These are phyloP conservation scores for Pyralis farinalis DNA, from an alignment of 2,888 invertebrate species.

Conservation along the genomic window DNA sequence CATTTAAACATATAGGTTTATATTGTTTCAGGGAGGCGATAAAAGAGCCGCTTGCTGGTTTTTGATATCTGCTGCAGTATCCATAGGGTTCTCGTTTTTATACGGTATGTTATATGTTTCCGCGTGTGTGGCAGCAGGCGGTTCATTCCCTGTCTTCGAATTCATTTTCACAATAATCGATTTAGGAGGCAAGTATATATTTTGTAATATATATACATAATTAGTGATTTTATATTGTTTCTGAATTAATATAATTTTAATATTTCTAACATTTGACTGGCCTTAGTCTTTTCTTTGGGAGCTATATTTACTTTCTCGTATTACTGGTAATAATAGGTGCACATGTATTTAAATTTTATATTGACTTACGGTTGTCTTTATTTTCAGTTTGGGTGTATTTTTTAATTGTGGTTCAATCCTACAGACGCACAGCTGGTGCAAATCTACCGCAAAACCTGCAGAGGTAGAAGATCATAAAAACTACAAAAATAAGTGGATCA, in stretches of 20 bases:
- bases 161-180: slow-evolving; percentile 45
- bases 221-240: too few relatives aligned
- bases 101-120: slow-evolving; percentile 44
- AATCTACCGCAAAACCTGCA: too few relatives aligned
- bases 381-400: slow-evolving; percentile 63
- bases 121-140: slow-evolving; percentile 39
- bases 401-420: slow-evolving; percentile 52
- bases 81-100: slow-evolving; percentile 38
- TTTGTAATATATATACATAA: too few relatives aligned
- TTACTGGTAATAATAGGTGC: too few relatives aligned
- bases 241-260: too few relatives aligned
- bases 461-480: too few relatives aligned
- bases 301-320: too few relatives aligned
- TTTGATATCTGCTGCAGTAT: slow-evolving; percentile 28
- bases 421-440: slow-evolving; percentile 24
- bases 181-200: slow-evolving; percentile 37
- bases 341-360: too few relatives aligned
- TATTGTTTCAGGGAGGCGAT: slow-evolving; percentile 38
- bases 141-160: slow-evolving; percentile 49
- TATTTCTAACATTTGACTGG: too few relatives aligned
- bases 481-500: too few relatives aligned
- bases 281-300: too few relatives aligned
- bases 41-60: slow-evolving; percentile 25
- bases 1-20: too few relatives aligned
- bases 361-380: slow-evolving; percentile 11